A percentile compares a stretch with the other conserved stretches of the same genome.
These are phyloP conservation scores for Taeniopygia guttata DNA, from an alignment of 2,797 vertebrate species.

Conservation along the genomic window DNA sequence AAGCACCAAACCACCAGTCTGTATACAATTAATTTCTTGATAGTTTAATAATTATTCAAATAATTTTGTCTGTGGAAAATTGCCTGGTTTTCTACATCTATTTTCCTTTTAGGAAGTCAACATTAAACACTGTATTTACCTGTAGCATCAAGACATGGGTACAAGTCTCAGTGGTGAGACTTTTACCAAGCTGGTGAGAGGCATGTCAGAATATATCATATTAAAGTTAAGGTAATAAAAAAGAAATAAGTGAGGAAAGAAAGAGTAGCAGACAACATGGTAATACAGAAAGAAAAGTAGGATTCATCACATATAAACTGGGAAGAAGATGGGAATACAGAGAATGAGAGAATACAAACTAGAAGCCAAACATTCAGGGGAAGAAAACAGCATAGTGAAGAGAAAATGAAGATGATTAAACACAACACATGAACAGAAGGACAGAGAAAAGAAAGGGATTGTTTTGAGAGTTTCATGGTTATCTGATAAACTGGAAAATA, in stretches of 20 bases:
- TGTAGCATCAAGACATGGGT: background rate
- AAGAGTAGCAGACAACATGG: background rate
- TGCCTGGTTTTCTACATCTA: background rate
- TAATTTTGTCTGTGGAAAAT: background rate
- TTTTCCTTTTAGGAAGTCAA: background rate
- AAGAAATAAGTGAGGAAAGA: background rate
- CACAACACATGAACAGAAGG: background rate
- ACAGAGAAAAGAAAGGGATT: background rate
- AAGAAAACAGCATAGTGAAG: background rate
- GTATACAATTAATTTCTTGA: background rate
- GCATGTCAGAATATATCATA: background rate
- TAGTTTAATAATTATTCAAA: background rate
- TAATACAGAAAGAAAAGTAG: background rate
- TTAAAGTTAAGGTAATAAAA: background rate
- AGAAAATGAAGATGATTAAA: background rate
- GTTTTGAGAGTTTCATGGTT: background rate
- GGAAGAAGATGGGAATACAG: background rate
- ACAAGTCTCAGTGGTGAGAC: background rate
- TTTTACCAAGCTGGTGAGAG: background rate
- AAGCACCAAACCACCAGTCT: background rate
- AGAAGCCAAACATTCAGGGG: background rate
- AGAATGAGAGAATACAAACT: background rate
- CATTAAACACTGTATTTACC: background rate
- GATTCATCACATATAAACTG: background rate
- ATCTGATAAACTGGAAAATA: background rate